Percentiles rank a stretch among this genome's conserved stretches.
phyloP scores from a whole-genome alignment of 1,140 invertebrate species.

The Drosophila busckii region DNA sequence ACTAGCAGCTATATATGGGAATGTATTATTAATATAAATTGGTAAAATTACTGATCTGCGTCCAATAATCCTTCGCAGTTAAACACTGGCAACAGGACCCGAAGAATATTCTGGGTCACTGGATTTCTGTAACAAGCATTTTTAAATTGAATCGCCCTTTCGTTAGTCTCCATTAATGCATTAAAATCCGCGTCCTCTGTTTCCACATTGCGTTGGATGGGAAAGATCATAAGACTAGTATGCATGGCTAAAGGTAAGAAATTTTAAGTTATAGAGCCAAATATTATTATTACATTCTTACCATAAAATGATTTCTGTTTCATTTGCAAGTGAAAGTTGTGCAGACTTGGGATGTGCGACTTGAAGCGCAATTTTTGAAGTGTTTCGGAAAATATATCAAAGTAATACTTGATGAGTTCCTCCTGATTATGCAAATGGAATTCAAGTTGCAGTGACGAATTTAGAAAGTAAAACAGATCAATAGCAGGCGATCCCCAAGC shows the following conservation, averaged over 20 bases:
- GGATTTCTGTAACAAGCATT: slow-evolving; percentile 53
- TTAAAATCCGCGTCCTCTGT: slow-evolving; percentile 69
- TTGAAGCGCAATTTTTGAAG: slow-evolving; percentile 52
- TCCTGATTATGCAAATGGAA: slow-evolving; percentile 55
- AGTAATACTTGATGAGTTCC: slow-evolving; percentile 62
- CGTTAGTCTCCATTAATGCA: slow-evolving; percentile 58
- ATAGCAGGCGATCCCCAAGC: slow-evolving; percentile 70
- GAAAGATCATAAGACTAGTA: slow-evolving; percentile 45
- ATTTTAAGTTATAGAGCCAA: no score
- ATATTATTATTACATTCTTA: slow-evolving; percentile 32
- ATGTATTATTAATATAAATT: not conserved
- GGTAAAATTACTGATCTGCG: slow-evolving; percentile 41
- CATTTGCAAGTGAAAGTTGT: slow-evolving; percentile 55
- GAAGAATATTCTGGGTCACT: slow-evolving; percentile 31
- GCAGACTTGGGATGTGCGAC: slow-evolving; percentile 56
- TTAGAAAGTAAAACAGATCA: slow-evolving; percentile 76
- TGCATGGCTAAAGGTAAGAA: slow-evolving; percentile 45
- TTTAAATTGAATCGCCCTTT: slow-evolving; percentile 63
- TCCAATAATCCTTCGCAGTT: slow-evolving; percentile 65
- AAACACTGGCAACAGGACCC: slow-evolving; percentile 47
- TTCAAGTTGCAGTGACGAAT: slow-evolving; percentile 62
- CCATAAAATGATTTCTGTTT: slow-evolving; percentile 66
- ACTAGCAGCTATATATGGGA: no score
- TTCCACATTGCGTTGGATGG: slow-evolving; percentile 62
- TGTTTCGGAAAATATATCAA: slow-evolving; percentile 40